phyloP scores from a whole-genome alignment of 2,888 invertebrate genomes.

The Drosophila borborema region DNA sequence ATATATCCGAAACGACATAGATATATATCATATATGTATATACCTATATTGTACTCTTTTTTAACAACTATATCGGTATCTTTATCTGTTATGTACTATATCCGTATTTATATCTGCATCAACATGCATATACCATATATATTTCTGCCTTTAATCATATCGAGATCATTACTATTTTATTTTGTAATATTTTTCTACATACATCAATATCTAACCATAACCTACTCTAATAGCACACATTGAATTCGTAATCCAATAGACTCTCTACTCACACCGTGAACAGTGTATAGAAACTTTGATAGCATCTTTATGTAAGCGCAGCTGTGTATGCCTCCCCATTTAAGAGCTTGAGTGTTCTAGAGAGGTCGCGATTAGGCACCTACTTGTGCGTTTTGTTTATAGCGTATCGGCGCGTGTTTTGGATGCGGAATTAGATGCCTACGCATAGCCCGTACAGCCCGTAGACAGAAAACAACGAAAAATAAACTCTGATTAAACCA shows the following conservation, averaged over 20 bases:
- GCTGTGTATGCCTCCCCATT: conserved; percentile 1
- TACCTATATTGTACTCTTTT: too few relatives aligned
- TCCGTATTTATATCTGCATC: neutral
- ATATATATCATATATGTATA: too few relatives aligned
- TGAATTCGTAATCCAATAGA: neutral
- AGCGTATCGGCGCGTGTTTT: conserved; percentile 24
- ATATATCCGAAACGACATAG: too few relatives aligned
- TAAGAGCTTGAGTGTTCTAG: conserved; percentile 15
- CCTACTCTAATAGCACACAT: neutral
- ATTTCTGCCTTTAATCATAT: too few relatives aligned
- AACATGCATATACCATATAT: neutral
- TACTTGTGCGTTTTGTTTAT: conserved; percentile 18
- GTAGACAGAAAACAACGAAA: neutral
- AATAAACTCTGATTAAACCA: neutral
- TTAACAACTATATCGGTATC: too few relatives aligned
- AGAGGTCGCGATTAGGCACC: conserved; percentile 35
- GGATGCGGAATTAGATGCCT: conserved; percentile 10
- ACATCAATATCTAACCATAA: neutral
- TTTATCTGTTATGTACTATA: neutral
- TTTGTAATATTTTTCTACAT: neutral
- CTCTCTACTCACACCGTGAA: neutral
- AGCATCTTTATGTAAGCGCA: conserved; percentile 19
- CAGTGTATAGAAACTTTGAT: conserved; percentile 4
- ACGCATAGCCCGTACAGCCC: conserved; percentile 3
- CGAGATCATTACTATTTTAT: neutral